Conservation (phyloP, 2,113 vertebrate genomes). For the Sceloporus undulatus region DNA sequence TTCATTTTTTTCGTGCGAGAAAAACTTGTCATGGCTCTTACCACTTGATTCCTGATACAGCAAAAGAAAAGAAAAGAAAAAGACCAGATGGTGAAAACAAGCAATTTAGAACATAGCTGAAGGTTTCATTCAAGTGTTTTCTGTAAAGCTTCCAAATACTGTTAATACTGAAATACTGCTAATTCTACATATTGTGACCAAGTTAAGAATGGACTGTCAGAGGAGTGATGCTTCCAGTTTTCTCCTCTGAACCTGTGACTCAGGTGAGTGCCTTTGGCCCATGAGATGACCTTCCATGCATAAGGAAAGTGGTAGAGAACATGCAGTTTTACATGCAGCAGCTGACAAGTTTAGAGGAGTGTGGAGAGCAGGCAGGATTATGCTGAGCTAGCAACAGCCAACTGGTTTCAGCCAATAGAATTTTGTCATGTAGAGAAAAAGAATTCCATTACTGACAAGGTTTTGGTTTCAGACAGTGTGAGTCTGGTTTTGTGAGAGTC, state of each 20-base stretch:
- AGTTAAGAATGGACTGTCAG: not conserved
- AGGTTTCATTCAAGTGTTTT: constrained; percentile 49
- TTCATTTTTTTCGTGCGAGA: constrained; percentile 38
- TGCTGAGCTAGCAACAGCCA: too few relatives aligned
- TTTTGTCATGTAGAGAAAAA: too few relatives aligned
- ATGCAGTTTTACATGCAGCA: not conserved
- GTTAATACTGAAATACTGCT: not conserved
- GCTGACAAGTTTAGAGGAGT: not conserved
- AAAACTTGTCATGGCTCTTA: constrained; percentile 18
- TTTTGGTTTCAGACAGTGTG: too few relatives aligned
- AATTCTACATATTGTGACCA: not conserved
- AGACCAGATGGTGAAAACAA: not conserved
- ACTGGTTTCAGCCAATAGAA: too few relatives aligned
- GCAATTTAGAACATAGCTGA: constrained; percentile 2
- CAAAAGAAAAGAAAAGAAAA: not conserved
- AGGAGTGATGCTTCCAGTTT: not conserved
- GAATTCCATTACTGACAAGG: too few relatives aligned
- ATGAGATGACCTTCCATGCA: not conserved
- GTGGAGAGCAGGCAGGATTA: too few relatives aligned
- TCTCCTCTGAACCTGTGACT: not conserved
- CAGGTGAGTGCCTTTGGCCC: not conserved
- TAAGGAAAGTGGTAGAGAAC: not conserved
- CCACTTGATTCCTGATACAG: not conserved
- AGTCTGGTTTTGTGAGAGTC: too few relatives aligned
- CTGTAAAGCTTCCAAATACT: constrained; percentile 38